Percentiles rank a stretch among this genome's conserved stretches.
phyloP scores from a whole-genome alignment of 2,113 vertebrate genomes.

The Desmodus rotundus region DNA sequence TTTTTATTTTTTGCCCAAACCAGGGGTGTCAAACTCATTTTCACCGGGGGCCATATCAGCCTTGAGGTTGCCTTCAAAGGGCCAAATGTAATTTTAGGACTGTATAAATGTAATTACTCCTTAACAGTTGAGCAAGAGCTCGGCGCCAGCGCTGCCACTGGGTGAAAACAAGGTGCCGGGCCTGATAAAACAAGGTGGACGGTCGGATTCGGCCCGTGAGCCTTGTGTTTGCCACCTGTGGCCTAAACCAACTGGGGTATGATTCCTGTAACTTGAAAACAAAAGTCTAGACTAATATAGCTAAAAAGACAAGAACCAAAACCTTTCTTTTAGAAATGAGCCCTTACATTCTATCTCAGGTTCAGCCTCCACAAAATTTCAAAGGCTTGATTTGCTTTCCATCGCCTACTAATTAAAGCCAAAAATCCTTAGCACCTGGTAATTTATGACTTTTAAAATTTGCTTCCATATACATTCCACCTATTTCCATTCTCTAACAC shows the following conservation, averaged over 20 bases:
- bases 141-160: too few species aligned
- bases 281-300: not conserved
- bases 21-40: too few species aligned
- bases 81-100: too few species aligned
- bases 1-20: not conserved
- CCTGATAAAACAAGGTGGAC: too few species aligned
- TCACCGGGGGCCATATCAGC: too few species aligned
- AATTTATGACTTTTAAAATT: not conserved
- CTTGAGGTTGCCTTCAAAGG: too few species aligned
- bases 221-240: too few species aligned
- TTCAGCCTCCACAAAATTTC: not conserved
- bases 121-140: too few species aligned
- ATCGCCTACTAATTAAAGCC: not conserved
- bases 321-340: not conserved
- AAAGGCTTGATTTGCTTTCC: not conserved
- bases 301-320: not conserved
- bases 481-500: not conserved
- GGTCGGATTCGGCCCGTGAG: too few species aligned
- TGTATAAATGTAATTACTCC: too few species aligned
- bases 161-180: too few species aligned
- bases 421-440: not conserved
- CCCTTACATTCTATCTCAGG: not conserved
- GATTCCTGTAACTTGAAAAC: not conserved
- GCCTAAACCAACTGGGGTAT: not conserved
- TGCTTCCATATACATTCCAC: not conserved